Evolutionary conservation across 2,797 vertebrate species (phyloP).

Genomic region (Xenentodon cancila): DNA sequence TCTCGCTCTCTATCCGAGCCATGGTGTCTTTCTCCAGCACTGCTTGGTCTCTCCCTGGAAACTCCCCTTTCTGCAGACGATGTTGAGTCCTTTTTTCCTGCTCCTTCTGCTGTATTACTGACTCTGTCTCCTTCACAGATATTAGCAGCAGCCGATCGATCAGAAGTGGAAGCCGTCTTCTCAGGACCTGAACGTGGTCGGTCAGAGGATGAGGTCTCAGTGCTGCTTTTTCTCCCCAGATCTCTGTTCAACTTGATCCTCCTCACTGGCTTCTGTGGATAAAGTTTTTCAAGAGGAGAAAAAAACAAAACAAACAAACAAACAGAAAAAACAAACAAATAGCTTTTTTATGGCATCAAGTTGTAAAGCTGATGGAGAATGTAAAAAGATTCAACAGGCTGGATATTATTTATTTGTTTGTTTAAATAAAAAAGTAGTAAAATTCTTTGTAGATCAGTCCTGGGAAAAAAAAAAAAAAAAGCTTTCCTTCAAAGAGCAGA

Average conservation of each 20-base stretch:
- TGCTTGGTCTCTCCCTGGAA: slow-evolving; percentile 57
- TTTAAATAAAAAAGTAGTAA: too few species aligned
- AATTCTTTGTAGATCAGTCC: too few species aligned
- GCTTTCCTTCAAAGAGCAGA: too few species aligned
- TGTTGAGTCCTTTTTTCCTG: slow-evolving; percentile 58
- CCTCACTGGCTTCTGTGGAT: slow-evolving; percentile 75
- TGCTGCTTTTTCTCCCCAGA: slow-evolving; percentile 90
- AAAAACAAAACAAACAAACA: neutral
- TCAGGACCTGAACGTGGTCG: slow-evolving; percentile 41
- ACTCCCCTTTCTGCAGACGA: slow-evolving; percentile 53
- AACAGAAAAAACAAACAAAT: neutral
- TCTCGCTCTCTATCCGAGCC: slow-evolving; percentile 62
- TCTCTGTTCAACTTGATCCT: slow-evolving; percentile 97
- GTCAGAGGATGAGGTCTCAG: slow-evolving; percentile 70
- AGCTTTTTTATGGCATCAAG: neutral
- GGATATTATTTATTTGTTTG: too few species aligned
- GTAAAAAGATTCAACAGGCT: too few species aligned
- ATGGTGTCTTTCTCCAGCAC: slow-evolving; percentile 54
- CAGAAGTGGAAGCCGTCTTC: slow-evolving; percentile 46
- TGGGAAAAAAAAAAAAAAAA: too few species aligned
- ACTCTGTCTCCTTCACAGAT: slow-evolving; percentile 50
- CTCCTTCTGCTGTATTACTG: slow-evolving; percentile 70
- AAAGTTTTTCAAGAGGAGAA: neutral
- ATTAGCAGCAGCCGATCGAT: slow-evolving; percentile 38
- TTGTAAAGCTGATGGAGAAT: neutral